Evolutionary conservation across 2,888 invertebrate species (phyloP).

Genomic region (Eurytoma adleriae): DNA sequence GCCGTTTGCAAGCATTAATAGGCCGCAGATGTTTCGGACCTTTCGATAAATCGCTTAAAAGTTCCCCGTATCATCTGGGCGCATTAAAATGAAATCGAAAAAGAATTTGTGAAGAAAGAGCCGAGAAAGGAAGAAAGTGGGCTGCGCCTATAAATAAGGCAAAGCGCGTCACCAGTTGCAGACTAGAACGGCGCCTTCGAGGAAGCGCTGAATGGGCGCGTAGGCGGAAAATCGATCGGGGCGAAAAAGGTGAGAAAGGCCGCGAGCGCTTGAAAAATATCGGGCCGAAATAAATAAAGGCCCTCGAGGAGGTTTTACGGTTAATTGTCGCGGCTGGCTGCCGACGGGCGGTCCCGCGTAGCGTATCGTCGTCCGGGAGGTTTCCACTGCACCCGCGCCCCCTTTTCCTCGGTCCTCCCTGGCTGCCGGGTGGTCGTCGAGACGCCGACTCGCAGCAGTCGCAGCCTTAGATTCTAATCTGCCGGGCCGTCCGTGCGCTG

Average conservation of each 20-base stretch:
- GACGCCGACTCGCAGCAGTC: background rate
- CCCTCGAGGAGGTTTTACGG: slow-evolving; percentile 65
- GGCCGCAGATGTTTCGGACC: no score
- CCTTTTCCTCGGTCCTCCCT: background rate
- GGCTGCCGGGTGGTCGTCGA: background rate
- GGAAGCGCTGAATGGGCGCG: slow-evolving; percentile 29
- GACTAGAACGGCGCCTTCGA: slow-evolving; percentile 32
- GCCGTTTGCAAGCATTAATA: no score
- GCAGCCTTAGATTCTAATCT: slow-evolving; percentile 71
- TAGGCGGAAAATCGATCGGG: slow-evolving; percentile 51
- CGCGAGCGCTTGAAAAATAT: background rate
- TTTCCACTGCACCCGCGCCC: slow-evolving; percentile 6
- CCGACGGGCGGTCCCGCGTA: slow-evolving; percentile 57
- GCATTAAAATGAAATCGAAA: slow-evolving; percentile 1
- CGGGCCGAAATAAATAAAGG: slow-evolving; percentile 64
- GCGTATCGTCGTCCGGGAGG: slow-evolving; percentile 50
- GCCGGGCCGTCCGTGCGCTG: slow-evolving; percentile 59
- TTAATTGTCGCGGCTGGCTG: slow-evolving; percentile 69
- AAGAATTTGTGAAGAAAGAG: slow-evolving; percentile 2
- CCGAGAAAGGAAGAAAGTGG: background rate
- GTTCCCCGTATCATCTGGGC: background rate
- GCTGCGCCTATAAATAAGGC: no score
- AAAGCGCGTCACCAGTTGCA: background rate
- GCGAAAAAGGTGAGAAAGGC: slow-evolving; percentile 24
- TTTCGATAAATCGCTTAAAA: no score